Conservation (phyloP, 2,797 vertebrate species). For the Myripristis murdjan region DNA sequence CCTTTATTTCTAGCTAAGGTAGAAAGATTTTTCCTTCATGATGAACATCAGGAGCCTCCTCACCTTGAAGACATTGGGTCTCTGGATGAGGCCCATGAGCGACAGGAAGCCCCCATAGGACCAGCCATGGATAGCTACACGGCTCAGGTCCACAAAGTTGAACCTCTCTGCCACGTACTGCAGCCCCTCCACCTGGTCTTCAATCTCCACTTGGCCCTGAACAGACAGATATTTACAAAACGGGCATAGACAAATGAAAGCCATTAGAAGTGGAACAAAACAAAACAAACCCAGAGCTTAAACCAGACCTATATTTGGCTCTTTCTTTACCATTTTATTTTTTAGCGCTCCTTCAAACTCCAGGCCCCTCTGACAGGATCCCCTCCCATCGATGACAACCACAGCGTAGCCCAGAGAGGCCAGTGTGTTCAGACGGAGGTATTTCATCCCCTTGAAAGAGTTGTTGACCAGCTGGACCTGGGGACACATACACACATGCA, state of each 20-base stretch:
- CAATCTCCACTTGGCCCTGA: conserved; percentile 97
- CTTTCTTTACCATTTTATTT: conserved; percentile 93
- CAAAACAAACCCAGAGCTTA: neutral
- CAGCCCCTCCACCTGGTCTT: conserved; percentile 98
- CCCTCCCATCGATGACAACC: conserved; percentile 96
- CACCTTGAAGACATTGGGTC: conserved; percentile 96
- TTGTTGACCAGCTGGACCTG: conserved; percentile 99
- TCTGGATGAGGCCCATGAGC: conserved; percentile 97
- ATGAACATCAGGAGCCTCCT: conserved; percentile 1
- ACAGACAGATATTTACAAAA: neutral
- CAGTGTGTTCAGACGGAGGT: conserved; percentile 94
- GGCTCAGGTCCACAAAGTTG: conserved; percentile 95
- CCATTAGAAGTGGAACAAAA: neutral
- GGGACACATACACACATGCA: conserved; percentile 10
- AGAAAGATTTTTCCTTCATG: neutral
- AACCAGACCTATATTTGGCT: neutral
- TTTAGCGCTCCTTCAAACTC: conserved; percentile 96
- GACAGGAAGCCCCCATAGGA: conserved; percentile 97
- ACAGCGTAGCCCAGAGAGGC: conserved; percentile 96
- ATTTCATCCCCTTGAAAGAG: conserved; percentile 98
- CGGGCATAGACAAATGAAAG: neutral
- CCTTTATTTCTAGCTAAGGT: too few species aligned
- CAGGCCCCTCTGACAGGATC: conserved; percentile 96
- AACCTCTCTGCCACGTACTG: conserved; percentile 96
- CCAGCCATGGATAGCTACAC: conserved; percentile 97